Conservation (phyloP, 2,797 vertebrate species). For the Etheostoma perlongum region DNA sequence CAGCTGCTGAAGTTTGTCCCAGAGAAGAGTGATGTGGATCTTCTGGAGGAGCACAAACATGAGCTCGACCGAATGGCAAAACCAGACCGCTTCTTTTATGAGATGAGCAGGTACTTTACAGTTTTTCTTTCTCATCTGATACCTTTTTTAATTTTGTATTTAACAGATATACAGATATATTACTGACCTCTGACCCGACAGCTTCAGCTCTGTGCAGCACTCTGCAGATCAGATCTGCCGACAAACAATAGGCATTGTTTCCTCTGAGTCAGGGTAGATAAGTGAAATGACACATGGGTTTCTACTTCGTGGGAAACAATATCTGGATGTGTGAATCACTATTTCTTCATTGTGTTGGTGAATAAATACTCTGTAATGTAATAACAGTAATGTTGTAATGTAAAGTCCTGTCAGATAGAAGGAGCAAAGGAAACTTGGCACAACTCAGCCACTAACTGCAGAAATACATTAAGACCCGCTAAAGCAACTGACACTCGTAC, state of each 20-base stretch:
- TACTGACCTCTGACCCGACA: background rate
- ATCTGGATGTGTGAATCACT: conserved; percentile 45
- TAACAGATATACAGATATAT: background rate
- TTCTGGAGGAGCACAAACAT: conserved; percentile 97
- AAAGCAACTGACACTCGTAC: background rate
- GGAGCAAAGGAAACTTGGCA: conserved; percentile 15
- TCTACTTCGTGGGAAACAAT: conserved; percentile 55
- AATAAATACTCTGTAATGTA: conserved; percentile 36
- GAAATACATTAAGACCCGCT: background rate
- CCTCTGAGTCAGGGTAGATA: conserved; percentile 44
- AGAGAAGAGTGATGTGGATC: conserved; percentile 96
- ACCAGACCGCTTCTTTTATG: conserved; percentile 96
- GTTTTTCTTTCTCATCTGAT: background rate
- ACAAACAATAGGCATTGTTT: conserved; percentile 64
- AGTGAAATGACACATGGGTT: conserved; percentile 52
- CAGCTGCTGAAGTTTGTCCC: conserved; percentile 98
- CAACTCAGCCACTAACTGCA: background rate
- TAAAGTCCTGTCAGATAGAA: conserved; percentile 13
- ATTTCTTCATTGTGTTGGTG: conserved; percentile 35
- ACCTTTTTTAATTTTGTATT: conserved; percentile 3
- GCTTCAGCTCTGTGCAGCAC: conserved; percentile 13
- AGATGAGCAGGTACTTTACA: conserved; percentile 95
- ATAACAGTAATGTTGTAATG: conserved; percentile 19
- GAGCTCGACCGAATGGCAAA: conserved; percentile 98
- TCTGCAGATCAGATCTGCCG: conserved; percentile 29